These are phyloP conservation scores for Pseudochaenichthys georgianus DNA, from an alignment of 2,797 vertebrate genomes.

Conservation along the genomic window DNA sequence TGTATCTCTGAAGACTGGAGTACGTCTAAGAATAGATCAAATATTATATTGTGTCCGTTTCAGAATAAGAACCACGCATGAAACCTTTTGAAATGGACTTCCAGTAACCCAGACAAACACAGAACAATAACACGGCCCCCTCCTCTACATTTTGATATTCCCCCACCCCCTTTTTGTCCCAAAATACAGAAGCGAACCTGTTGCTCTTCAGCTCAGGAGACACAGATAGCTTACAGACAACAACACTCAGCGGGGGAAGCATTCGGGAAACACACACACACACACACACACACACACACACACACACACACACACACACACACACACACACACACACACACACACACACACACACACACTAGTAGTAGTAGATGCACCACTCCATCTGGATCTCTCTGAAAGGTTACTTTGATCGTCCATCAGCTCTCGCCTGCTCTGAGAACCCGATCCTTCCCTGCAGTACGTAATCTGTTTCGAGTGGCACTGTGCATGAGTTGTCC, in stretches of 20 bases:
- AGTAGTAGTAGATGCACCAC: constrained; percentile 7
- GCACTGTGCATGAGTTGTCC: constrained; percentile 58
- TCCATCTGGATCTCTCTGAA: constrained; percentile 46
- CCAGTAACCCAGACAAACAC: constrained; percentile 5
- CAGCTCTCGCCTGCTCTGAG: constrained; percentile 13
- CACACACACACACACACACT: not conserved
- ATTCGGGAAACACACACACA: constrained; percentile 1
- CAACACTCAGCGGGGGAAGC: constrained; percentile 25
- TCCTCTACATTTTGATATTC: constrained; percentile 39
- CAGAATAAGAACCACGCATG: not conserved
- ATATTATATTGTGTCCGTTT: not conserved
- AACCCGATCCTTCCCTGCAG: constrained; percentile 46
- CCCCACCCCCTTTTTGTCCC: constrained; percentile 60
- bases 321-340: too few species aligned
- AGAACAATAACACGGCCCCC: constrained; percentile 42
- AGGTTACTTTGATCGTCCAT: constrained; percentile 57
- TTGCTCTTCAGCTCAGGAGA: constrained; percentile 49
- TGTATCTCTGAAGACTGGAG: not conserved
- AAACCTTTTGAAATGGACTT: not conserved
- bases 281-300: too few species aligned
- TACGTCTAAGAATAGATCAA: not conserved
- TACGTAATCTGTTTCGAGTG: constrained; percentile 55
- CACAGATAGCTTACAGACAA: constrained; percentile 38
- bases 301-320: too few species aligned
- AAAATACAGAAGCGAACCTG: constrained; percentile 73